Base-by-base conservation (phyloP, 1,140 invertebrate genomes). In the Drosophila asahinai region DNA sequence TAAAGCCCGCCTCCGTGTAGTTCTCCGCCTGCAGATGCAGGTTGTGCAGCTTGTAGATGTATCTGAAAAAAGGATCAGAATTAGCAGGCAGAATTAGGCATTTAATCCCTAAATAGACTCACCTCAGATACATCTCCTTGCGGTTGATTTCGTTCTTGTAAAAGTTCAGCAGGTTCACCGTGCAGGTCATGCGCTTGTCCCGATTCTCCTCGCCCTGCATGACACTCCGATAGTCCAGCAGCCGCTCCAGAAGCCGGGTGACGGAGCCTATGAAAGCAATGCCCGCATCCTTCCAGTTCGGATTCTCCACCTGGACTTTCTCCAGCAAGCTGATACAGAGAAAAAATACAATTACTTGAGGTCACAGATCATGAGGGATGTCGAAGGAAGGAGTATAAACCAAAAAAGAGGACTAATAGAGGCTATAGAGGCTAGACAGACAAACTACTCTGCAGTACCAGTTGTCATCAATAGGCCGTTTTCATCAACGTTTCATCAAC, bases 121-220 rank as follows among this genome's bases (percentile, higher is more conserved):
- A 93, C 49, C 98, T 95, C 30, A 99, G 94, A 93, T 99, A 99
- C 97, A 99, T 98, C 93, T 99, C 98, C 83, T 98, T 97, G 33
- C 98, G 95, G 86, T 98, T 97, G 67, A 99, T 98, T 93, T 97
- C 98, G 92, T 98, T 97, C 93, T 99, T 98, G 94, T 99, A 99
- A 92, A 99, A 99, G 91, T 99, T 98, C 93, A 99, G 94, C 67
- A 99, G 94, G 94, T 99, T 99, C 48, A 99, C 98, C 2, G 98
- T 99, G 92, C 98, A 99, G 5, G 97, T 98, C 98, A 99, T 99
- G 45, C 98, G 94, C 93, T 98, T 98, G 86, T 98, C 97, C 25
- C 97, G 94, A 93, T 98, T 98, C 86, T 98, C 97, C 91, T 98
- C 97, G 2, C 97, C 97, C 86, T 98, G 97, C 93, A 98, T 97